Evolutionary conservation across 2,888 invertebrate genomes (phyloP).

Genomic region (Netelia melanura): DNA sequence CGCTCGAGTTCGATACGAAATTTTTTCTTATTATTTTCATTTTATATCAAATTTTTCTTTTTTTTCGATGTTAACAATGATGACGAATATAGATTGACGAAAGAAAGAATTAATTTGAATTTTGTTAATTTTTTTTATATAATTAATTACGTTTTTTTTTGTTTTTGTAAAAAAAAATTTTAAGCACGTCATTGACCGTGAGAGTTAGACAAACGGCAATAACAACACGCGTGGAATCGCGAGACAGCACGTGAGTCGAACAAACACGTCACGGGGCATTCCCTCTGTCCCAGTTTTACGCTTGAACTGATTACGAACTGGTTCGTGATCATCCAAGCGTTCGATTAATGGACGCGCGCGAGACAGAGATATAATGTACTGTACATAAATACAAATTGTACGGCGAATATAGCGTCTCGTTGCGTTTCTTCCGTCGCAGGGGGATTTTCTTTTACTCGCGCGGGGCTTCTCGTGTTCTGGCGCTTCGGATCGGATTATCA

Average conservation of each 20-base stretch:
- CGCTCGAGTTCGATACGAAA: slow-evolving; percentile 37
- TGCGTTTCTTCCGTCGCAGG: slow-evolving; percentile 72
- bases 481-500: slow-evolving; percentile 71
- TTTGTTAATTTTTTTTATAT: no score
- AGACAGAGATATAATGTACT: slow-evolving; percentile 57
- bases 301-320: slow-evolving; percentile 82
- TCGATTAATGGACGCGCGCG: slow-evolving; percentile 76
- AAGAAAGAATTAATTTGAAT: not conserved
- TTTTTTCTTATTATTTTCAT: slow-evolving; percentile 17
- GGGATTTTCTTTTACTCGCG: slow-evolving; percentile 60
- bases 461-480: slow-evolving; percentile 18
- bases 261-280: slow-evolving; percentile 69
- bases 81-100: slow-evolving; percentile 7
- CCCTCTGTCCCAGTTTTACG: slow-evolving; percentile 79
- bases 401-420: slow-evolving; percentile 40
- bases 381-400: slow-evolving; percentile 25
- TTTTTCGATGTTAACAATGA: slow-evolving; percentile 51
- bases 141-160: no score
- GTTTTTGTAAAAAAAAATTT: no score
- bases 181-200: slow-evolving; percentile 43
- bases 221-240: slow-evolving; percentile 52
- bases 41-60: slow-evolving; percentile 3
- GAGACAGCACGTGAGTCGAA: slow-evolving; percentile 62
- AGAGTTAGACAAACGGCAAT: not conserved
- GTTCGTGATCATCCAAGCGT: slow-evolving; percentile 83